These are phyloP conservation scores for Camelus bactrianus DNA, from an alignment of 2,113 vertebrate genomes.

Conservation along the genomic window DNA sequence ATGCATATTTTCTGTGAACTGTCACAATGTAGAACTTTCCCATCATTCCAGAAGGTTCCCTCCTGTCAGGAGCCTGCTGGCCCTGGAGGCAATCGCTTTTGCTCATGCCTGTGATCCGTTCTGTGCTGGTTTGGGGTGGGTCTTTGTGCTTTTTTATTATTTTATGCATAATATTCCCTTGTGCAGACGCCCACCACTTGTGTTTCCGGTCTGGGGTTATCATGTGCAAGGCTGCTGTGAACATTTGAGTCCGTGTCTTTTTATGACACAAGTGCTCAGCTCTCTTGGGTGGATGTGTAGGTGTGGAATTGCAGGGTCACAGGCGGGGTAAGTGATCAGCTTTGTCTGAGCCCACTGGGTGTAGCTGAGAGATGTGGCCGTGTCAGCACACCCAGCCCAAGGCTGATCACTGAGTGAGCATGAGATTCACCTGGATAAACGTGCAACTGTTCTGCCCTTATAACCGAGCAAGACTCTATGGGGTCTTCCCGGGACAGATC, in stretches of 20 bases:
- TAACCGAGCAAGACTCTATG: too few relatives aligned
- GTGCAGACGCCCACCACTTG: not conserved
- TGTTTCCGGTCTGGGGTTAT: not conserved
- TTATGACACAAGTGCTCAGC: accelerated
- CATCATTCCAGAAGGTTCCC: not conserved
- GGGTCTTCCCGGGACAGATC: too few relatives aligned
- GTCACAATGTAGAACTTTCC: too few relatives aligned
- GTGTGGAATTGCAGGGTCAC: not conserved
- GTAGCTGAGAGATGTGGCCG: not conserved
- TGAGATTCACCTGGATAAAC: not conserved
- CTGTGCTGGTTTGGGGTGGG: accelerated
- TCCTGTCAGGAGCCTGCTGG: not conserved
- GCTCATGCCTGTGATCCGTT: accelerated
- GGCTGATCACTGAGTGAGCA: not conserved
- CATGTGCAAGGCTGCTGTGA: not conserved
- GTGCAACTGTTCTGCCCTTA: not conserved
- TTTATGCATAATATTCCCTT: too few relatives aligned
- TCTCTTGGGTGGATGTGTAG: not conserved
- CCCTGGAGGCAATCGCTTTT: not conserved
- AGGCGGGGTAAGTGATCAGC: too few relatives aligned
- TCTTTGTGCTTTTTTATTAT: accelerated
- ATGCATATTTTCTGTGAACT: not conserved
- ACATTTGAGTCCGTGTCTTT: not conserved
- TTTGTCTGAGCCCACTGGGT: not conserved
- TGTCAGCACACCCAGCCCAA: not conserved